Conservation (phyloP, 1,140 invertebrate species). For the Probaryconus sp. region DNA sequence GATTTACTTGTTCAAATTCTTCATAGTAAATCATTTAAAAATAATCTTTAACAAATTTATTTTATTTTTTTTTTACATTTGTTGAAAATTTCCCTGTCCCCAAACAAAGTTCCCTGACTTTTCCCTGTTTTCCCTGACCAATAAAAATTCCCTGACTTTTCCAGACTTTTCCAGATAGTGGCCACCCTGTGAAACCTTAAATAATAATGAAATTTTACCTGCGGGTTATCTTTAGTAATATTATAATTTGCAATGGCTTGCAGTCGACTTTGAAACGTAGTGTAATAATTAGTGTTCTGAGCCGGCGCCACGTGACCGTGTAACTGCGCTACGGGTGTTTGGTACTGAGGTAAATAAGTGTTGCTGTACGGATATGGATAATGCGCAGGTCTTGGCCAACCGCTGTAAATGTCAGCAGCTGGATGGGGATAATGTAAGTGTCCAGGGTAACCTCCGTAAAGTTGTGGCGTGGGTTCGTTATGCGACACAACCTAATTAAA, state of each 20-base stretch:
- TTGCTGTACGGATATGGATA: constrained; percentile 75
- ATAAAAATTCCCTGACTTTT: too few relatives aligned
- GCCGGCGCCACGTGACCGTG: constrained; percentile 64
- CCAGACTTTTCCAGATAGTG: too few relatives aligned
- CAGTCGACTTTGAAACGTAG: constrained; percentile 72
- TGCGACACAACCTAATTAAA: constrained; percentile 68
- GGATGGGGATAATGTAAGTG: constrained; percentile 70
- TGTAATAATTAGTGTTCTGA: constrained; percentile 73
- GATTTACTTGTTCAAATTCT: too few relatives aligned
- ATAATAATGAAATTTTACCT: constrained; percentile 61
- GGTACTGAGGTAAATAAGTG: constrained; percentile 75
- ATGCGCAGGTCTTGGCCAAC: constrained; percentile 71
- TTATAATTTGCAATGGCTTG: constrained; percentile 76
- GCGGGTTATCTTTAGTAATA: constrained; percentile 76
- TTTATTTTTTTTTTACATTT: too few relatives aligned
- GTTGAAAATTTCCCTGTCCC: too few relatives aligned
- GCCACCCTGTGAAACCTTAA: too few relatives aligned
- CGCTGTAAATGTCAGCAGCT: constrained; percentile 65
- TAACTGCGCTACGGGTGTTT: constrained; percentile 66
- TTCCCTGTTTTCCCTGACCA: too few relatives aligned
- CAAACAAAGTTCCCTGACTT: too few relatives aligned
- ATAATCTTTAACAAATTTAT: too few relatives aligned
- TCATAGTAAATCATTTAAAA: too few relatives aligned
- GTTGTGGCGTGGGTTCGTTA: constrained; percentile 65
- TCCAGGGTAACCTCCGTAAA: constrained; percentile 71